A percentile compares a stretch with the other conserved stretches of the same genome.
Evolutionary conservation across 2,888 invertebrate genomes (phyloP).

Genomic region (Epinotia ramella): DNA sequence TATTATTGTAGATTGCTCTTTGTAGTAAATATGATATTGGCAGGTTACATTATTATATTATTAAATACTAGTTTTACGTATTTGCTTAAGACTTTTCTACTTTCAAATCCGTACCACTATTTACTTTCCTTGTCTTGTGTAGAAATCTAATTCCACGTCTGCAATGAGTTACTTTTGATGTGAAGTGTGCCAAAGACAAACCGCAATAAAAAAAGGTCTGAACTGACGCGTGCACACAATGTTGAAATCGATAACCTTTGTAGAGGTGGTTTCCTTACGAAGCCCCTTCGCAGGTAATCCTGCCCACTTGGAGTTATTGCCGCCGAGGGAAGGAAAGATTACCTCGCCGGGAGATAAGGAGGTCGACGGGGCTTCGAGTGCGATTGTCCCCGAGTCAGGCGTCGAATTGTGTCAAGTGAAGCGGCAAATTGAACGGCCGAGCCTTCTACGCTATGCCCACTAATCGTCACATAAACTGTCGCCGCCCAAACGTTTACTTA

Average conservation of each 20-base stretch:
- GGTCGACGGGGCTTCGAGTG: conserved; percentile 84
- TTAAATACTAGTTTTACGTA: not conserved
- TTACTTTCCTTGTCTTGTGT: not conserved
- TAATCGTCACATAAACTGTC: conserved; percentile 84
- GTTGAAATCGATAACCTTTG: conserved; percentile 83
- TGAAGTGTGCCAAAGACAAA: conserved; percentile 55
- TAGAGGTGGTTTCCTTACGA: conserved; percentile 80
- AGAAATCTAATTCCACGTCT: conserved; percentile 15
- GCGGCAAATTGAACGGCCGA: conserved; percentile 85
- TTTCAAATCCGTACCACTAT: not conserved
- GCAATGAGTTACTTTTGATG: conserved; percentile 39
- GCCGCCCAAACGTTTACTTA: conserved; percentile 79
- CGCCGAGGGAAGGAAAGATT: conserved; percentile 85
- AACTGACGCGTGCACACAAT: conserved; percentile 74
- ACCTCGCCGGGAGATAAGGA: conserved; percentile 85
- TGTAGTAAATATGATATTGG: no score
- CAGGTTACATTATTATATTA: no score
- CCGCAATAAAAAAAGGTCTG: conserved; percentile 65
- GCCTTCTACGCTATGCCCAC: conserved; percentile 80
- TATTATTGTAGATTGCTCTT: not conserved
- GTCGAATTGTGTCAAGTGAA: conserved; percentile 86
- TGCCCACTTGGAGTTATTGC: conserved; percentile 85
- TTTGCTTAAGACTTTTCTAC: not conserved
- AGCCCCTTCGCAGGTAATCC: conserved; percentile 84
- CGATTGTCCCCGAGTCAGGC: conserved; percentile 86